phyloP scores from a whole-genome alignment of 2,797 vertebrate genomes.

The Pangasius macronema region DNA sequence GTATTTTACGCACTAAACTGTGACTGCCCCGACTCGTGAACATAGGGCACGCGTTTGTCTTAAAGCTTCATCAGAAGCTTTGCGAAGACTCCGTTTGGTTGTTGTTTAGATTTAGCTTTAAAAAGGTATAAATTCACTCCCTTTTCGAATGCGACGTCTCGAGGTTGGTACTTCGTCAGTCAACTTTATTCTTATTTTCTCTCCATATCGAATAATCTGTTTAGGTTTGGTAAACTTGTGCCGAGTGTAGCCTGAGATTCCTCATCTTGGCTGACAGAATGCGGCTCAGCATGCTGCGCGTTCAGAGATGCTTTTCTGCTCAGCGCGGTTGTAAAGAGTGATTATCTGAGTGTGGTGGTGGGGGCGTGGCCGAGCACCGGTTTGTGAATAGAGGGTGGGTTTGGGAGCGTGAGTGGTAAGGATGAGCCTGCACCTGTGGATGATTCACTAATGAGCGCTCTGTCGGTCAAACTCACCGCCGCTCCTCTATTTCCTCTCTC shows the following conservation, averaged over 20 bases:
- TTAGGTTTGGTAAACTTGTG: too few species aligned
- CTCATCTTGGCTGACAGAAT: too few species aligned
- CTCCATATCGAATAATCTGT: too few species aligned
- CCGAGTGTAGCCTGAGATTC: too few species aligned
- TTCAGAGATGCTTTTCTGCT: not conserved
- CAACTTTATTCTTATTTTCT: too few species aligned
- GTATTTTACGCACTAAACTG: not conserved
- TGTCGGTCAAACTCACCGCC: too few species aligned
- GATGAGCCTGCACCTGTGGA: not conserved
- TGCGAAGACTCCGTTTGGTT: not conserved
- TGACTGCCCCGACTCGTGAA: not conserved
- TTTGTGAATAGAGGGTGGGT: not conserved
- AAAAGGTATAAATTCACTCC: not conserved
- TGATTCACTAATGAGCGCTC: not conserved
- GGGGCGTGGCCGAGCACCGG: not conserved
- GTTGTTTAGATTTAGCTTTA: not conserved
- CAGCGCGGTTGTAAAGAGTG: not conserved
- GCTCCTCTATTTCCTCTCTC: too few species aligned
- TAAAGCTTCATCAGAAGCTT: not conserved
- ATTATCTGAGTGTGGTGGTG: not conserved
- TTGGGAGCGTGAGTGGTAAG: not conserved
- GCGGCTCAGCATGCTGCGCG: not conserved
- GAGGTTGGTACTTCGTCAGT: too few species aligned
- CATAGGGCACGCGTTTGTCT: not conserved
- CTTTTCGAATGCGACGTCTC: too few species aligned